Percentiles rank a stretch among this genome's conserved stretches.
Conservation (phyloP, 2,888 invertebrate genomes). For the Xestoiulus laeticollis region DNA sequence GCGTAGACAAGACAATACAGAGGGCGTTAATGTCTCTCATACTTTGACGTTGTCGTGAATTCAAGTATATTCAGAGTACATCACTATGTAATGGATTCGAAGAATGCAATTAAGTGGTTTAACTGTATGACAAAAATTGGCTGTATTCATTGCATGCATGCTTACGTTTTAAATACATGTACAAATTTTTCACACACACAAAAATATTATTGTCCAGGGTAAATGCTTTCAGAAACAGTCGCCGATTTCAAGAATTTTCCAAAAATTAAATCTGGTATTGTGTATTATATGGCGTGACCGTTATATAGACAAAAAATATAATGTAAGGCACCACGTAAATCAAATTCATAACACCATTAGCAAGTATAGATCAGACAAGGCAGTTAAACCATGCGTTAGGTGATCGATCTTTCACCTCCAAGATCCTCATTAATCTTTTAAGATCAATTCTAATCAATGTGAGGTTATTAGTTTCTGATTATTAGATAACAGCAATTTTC, state of each 20-base stretch:
- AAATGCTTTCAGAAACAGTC: no score
- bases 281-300: no score
- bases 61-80: no score
- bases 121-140: not conserved
- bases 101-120: constrained; percentile 20
- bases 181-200: not conserved
- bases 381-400: not conserved
- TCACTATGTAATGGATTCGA: not conserved
- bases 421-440: not conserved
- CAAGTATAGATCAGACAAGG: not conserved
- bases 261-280: not conserved
- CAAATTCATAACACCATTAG: not conserved
- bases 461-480: not conserved
- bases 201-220: no score
- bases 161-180: not conserved
- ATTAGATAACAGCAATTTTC: not conserved
- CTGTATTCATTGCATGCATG: not conserved
- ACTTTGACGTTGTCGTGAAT: constrained; percentile 20
- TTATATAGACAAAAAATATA: not conserved
- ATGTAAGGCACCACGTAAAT: not conserved
- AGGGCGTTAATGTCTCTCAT: constrained; percentile 37
- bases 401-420: constrained; percentile 7
- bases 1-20: not conserved
- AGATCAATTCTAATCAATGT: constrained; percentile 13
- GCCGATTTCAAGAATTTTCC: not conserved